A percentile compares a stretch with the other conserved stretches of the same genome.
phyloP scores from a whole-genome alignment of 2,888 invertebrate genomes.

The Drosophila incognita region DNA sequence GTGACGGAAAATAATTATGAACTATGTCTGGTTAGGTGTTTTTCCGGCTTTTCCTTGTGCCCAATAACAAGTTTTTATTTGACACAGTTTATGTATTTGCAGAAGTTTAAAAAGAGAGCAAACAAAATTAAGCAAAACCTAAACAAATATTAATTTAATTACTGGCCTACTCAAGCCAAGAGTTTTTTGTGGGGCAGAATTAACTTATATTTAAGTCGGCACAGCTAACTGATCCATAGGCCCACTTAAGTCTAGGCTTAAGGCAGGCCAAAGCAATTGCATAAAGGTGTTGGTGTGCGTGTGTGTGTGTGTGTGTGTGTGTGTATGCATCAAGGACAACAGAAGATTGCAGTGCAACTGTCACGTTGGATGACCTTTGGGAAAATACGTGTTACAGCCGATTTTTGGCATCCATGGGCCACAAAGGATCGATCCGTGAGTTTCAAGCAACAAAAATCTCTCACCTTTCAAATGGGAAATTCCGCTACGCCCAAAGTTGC shows the following conservation, averaged over 20 bases:
- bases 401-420: constrained; percentile 46
- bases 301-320: constrained; percentile 1
- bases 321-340: constrained; percentile 46
- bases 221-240: constrained; percentile 38
- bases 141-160: neutral
- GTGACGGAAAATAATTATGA: no score
- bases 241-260: constrained; percentile 54
- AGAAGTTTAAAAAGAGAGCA: no score
- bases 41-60: neutral
- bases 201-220: constrained; percentile 36
- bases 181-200: constrained; percentile 27
- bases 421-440: constrained; percentile 25
- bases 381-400: constrained; percentile 69
- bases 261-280: constrained; percentile 21
- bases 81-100: no score
- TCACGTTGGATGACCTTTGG: constrained; percentile 72
- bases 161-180: neutral
- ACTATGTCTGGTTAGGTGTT: neutral
- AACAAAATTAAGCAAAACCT: neutral
- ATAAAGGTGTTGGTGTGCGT: neutral
- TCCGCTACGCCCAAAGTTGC: constrained; percentile 42
- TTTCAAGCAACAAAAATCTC: constrained; percentile 44
- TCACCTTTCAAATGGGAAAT: constrained; percentile 78
- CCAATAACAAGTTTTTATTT: no score
- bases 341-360: constrained; percentile 46